phyloP scores from a whole-genome alignment of 2,113 vertebrate genomes.

The Aepyceros melampus region DNA sequence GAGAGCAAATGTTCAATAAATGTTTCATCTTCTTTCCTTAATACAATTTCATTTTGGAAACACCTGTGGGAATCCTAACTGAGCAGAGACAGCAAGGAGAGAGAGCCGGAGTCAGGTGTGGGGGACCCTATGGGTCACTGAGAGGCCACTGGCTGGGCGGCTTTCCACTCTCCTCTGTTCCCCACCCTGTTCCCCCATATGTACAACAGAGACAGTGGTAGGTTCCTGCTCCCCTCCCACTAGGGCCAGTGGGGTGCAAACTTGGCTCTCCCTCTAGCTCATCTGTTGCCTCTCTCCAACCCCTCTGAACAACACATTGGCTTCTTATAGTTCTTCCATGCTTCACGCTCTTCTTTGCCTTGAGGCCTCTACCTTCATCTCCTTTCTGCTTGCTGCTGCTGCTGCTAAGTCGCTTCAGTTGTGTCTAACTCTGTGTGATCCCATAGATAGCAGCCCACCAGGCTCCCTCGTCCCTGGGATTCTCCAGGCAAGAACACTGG shows the following conservation, averaged over 20 bases:
- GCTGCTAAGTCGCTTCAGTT: no score
- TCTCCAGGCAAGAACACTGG: no score
- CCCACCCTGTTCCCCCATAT: neutral
- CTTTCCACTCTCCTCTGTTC: neutral
- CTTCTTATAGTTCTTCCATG: neutral
- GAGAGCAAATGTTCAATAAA: neutral
- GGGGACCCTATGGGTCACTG: neutral
- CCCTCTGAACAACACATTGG: no score
- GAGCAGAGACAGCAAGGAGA: neutral
- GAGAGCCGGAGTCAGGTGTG: neutral
- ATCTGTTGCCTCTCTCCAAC: neutral
- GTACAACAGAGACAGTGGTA: neutral
- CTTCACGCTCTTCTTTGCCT: neutral
- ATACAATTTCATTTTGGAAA: neutral
- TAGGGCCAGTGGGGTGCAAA: fast-evolving
- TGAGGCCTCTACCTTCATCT: neutral
- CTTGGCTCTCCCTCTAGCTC: neutral
- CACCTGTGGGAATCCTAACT: neutral
- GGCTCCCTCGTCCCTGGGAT: no score
- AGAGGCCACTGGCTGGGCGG: neutral
- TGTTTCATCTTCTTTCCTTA: neutral
- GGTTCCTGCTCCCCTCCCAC: no score
- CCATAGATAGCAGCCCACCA: no score
- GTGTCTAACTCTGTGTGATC: no score
- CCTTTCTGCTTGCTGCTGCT: neutral